Percentiles rank a stretch among this genome's conserved stretches.
Conservation (phyloP, 2,113 vertebrate species). For the Otus sunia region DNA sequence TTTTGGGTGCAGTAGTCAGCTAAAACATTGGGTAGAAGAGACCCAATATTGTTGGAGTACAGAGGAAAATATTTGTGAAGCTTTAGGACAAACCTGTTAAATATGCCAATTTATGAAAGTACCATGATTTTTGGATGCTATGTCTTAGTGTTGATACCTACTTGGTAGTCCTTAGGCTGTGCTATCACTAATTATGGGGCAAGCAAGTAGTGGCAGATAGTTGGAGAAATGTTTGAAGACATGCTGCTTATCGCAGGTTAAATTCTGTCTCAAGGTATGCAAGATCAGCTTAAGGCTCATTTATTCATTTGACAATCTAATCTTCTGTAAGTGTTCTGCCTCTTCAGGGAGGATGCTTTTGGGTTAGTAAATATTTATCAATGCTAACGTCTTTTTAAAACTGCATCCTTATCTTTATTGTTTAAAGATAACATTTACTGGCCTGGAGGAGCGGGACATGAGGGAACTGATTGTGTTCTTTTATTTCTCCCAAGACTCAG, state of each 20-base stretch:
- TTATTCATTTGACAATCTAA: conserved; percentile 3
- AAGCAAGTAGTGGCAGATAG: background rate
- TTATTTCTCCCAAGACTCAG: background rate
- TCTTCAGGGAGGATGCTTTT: background rate
- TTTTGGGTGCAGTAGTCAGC: background rate
- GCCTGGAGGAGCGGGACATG: background rate
- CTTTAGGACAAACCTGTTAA: background rate
- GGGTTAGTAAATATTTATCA: conserved; percentile 37
- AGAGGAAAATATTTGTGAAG: background rate
- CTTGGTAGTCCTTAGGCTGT: background rate
- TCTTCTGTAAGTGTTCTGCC: background rate
- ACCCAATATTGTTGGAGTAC: background rate
- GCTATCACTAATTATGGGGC: background rate
- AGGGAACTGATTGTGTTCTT: background rate
- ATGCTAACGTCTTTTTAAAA: background rate
- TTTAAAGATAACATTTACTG: background rate
- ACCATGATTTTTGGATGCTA: background rate
- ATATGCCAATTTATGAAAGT: background rate
- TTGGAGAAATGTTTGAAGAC: background rate
- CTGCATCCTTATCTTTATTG: background rate
- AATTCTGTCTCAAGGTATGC: background rate
- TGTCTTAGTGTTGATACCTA: background rate
- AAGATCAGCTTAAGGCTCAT: background rate
- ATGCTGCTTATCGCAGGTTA: background rate
- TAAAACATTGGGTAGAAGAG: background rate